Percentiles rank a stretch among this genome's conserved stretches.
phyloP scores from a whole-genome alignment of 2,888 invertebrate genomes.

The Mesochorus sp. region DNA sequence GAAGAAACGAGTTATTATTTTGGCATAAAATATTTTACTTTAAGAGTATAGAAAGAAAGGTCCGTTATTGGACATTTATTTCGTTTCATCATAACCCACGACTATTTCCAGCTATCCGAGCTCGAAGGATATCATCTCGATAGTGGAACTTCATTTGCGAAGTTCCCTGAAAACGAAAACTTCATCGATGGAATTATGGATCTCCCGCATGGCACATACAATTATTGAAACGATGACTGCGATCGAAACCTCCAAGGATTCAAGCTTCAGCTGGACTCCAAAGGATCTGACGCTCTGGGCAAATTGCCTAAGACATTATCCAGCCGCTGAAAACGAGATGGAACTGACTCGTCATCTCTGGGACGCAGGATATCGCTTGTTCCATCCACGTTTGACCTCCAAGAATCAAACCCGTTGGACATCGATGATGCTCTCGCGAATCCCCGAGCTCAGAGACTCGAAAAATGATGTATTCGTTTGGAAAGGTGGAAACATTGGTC shows the following conservation, averaged over 20 bases:
- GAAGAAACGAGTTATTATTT: too few relatives aligned
- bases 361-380: conserved; percentile 74
- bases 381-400: conserved; percentile 69
- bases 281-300: conserved; percentile 77
- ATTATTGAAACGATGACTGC: conserved; percentile 72
- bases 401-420: conserved; percentile 73
- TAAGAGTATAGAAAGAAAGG: too few relatives aligned
- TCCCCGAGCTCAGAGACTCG: conserved; percentile 53
- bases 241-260: conserved; percentile 64
- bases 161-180: conserved; percentile 64
- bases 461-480: conserved; percentile 73
- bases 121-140: conserved; percentile 70
- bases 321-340: conserved; percentile 68
- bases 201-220: conserved; percentile 68
- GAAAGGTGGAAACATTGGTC: conserved; percentile 69
- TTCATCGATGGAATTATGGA: conserved; percentile 71
- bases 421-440: conserved; percentile 68
- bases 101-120: conserved; percentile 67
- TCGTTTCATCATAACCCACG: not conserved
- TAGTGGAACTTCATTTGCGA: conserved; percentile 74
- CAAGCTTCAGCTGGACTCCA: conserved; percentile 69
- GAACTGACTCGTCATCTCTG: conserved; percentile 70
- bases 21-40: too few relatives aligned
- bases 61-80: too few relatives aligned
- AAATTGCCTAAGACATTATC: conserved; percentile 73